Base-by-base conservation (phyloP, 2,797 vertebrate species). In the Kryptolebias ocellatus region DNA sequence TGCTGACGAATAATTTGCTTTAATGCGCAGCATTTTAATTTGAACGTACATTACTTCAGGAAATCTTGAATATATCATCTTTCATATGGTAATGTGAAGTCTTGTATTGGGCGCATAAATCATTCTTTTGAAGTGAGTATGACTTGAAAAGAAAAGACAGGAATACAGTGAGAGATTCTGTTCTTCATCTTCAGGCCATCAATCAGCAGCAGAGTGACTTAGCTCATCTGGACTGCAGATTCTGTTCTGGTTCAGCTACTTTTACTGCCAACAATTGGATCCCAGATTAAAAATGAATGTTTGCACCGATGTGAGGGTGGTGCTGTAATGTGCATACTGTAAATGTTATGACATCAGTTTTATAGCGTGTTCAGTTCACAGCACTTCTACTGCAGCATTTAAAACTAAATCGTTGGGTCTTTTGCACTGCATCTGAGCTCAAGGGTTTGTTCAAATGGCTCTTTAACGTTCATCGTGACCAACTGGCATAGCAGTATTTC, bases 221-320 rank as follows among this genome's bases (percentile, higher is more conserved):
- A 0, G 18, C 57, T 67, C 74, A 80, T 84, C 82, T 86, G 83
- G 78, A 61, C 53, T 31, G 49, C 80, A 84, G 80, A 81, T 16
- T 16, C 55, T 27, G 53, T 16, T 58, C 64, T 31, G 53, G 61
- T 66, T 62, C 60, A 66, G 64, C 11, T 16, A 37, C 34, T 6
- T n/a, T 45, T 47, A 47, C 11, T 50, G 56, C 54, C 78, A 74
- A 61, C 15, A 14, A 52, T 63, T 20, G 55, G 37, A 65, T 18
- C 24, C 29, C 27, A 6, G 3, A 16, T 18, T 39, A 46, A 71
- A 76, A 65, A 0, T 17, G 4, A 56, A 64, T 60, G 51, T 52
- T 59, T 55, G 47, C 24, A 47, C 24, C 51, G 42, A 11, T 4
- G 14, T 37, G 34, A 67, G 42, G 47, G 55, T n/a, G 12, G 8